Evolutionary conservation across 1,140 invertebrate species (phyloP).

Genomic region (Calephelis virginiensis): DNA sequence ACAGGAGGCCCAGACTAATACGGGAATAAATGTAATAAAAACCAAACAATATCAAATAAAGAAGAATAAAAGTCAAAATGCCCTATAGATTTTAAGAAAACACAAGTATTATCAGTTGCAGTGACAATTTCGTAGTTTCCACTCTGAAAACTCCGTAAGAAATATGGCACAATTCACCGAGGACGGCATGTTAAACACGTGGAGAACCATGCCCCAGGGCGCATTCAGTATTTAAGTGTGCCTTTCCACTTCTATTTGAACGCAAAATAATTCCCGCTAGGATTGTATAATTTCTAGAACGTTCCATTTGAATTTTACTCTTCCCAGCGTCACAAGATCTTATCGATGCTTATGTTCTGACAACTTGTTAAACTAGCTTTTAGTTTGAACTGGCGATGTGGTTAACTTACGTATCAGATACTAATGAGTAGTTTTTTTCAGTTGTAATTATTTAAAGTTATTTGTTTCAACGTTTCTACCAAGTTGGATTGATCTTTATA

Average conservation of each 20-base stretch:
- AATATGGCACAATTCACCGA: conserved; percentile 9
- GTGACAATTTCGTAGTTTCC: no score
- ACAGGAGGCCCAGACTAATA: no score
- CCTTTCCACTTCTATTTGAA: conserved; percentile 20
- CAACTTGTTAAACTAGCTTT: not conserved
- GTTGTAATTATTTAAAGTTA: no score
- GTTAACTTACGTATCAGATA: not conserved
- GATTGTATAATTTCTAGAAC: conserved; percentile 1
- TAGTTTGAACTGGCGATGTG: not conserved
- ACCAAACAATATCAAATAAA: no score
- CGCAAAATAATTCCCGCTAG: conserved; percentile 16
- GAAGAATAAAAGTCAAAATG: no score
- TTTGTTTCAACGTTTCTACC: no score
- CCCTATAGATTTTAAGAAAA: no score
- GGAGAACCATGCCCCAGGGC: conserved; percentile 20
- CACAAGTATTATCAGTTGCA: no score
- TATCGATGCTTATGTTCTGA: conserved; percentile 7
- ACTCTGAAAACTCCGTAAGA: not conserved
- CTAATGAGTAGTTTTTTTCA: no score
- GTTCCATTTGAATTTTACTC: conserved; percentile 17
- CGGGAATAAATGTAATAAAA: no score
- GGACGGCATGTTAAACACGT: conserved; percentile 17
- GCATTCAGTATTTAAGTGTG: conserved; percentile 19
- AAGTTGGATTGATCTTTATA: no score
- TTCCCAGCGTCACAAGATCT: conserved; percentile 10